These are phyloP conservation scores for Cataglyphis livida DNA, from an alignment of 2,888 invertebrate genomes.

Conservation along the genomic window DNA sequence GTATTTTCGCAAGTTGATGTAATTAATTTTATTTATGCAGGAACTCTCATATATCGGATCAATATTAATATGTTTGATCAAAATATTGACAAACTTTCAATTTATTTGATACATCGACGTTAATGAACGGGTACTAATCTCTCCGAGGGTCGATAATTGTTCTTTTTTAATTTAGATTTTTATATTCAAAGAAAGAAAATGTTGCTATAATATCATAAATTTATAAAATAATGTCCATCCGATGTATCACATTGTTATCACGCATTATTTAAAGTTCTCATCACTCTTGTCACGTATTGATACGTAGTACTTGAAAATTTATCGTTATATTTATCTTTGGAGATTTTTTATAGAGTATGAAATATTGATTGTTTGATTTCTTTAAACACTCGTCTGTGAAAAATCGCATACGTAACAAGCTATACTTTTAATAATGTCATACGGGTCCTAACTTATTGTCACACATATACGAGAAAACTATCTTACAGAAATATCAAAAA, in stretches of 20 bases:
- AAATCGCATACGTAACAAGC: slow-evolving; percentile 66
- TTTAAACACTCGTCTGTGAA: slow-evolving; percentile 57
- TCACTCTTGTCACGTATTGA: neutral
- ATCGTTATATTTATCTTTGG: neutral
- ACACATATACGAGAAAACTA: slow-evolving; percentile 37
- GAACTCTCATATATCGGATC: slow-evolving; percentile 2
- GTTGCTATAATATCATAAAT: neutral
- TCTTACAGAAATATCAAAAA: slow-evolving; percentile 65
- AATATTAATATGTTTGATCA: neutral
- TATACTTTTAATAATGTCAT: slow-evolving; percentile 61
- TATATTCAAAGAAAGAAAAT: neutral
- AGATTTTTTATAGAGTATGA: neutral
- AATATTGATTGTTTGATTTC: slow-evolving; percentile 22
- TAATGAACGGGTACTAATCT: neutral
- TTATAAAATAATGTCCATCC: neutral
- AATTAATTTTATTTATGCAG: slow-evolving; percentile 33
- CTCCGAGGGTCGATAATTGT: neutral
- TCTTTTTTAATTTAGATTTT: neutral
- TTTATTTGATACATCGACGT: neutral
- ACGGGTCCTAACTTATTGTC: slow-evolving; percentile 55
- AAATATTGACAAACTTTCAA: neutral
- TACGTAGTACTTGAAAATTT: neutral
- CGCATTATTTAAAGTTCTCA: neutral
- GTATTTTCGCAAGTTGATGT: slow-evolving; percentile 36
- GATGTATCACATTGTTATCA: neutral